A percentile compares a stretch with the other conserved stretches of the same genome.
These are phyloP conservation scores for Lasioglossum marginatum DNA, from an alignment of 2,888 invertebrate species.

Conservation along the genomic window DNA sequence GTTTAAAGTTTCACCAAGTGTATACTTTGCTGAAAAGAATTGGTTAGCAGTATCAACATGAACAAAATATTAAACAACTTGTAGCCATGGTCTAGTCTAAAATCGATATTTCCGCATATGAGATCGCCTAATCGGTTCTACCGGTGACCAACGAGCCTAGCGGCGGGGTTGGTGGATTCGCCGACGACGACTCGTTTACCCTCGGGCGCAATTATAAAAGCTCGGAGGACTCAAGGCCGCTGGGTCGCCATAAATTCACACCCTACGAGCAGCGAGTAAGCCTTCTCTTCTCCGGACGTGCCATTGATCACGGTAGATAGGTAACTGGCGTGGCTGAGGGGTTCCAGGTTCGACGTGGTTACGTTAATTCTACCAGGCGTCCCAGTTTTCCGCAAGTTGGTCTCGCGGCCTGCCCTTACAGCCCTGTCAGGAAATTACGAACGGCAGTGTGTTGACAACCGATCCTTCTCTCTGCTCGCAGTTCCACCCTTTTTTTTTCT, in stretches of 20 bases:
- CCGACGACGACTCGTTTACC: conserved; percentile 12
- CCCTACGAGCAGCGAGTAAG: conserved; percentile 33
- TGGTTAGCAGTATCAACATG: neutral
- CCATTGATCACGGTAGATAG: conserved; percentile 70
- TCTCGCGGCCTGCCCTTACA: conserved; percentile 21
- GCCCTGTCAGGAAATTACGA: conserved; percentile 67
- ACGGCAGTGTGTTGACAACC: conserved; percentile 63
- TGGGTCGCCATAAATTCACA: conserved; percentile 64
- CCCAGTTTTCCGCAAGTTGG: conserved; percentile 69
- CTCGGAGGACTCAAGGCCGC: conserved; percentile 42
- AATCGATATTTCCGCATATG: too few species aligned
- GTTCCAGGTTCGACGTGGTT: conserved; percentile 63
- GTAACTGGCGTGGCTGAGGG: conserved; percentile 56
- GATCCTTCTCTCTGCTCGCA: conserved; percentile 55
- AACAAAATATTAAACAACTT: neutral
- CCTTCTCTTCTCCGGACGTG: conserved; percentile 56
- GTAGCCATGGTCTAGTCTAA: too few species aligned
- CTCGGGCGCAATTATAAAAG: conserved; percentile 48
- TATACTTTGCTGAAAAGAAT: neutral
- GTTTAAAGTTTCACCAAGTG: neutral
- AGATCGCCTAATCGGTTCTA: neutral
- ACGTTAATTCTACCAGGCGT: conserved; percentile 75
- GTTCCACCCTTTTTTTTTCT: conserved; percentile 44
- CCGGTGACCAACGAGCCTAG: neutral
- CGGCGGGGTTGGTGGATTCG: neutral